Conservation (phyloP, 2,888 invertebrate species). For the Hirtodrosophila confusa region DNA sequence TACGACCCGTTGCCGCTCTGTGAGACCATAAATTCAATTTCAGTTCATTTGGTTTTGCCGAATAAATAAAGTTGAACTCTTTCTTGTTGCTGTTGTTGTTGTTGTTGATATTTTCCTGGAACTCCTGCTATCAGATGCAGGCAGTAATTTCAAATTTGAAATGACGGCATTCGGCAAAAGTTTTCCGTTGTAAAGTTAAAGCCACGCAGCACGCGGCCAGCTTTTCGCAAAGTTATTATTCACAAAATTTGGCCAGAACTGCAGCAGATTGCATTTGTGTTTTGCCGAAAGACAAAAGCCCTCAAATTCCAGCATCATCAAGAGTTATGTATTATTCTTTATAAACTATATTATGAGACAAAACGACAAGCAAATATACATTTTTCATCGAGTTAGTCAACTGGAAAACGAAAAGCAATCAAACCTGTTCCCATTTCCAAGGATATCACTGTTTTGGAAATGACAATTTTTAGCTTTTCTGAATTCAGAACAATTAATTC, state of each 20-base stretch:
- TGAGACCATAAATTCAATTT: constrained; percentile 50
- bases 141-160: constrained; percentile 18
- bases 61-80: constrained; percentile 45
- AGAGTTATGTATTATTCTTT: too few species aligned
- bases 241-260: constrained; percentile 15
- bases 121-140: constrained; percentile 33
- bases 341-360: too few species aligned
- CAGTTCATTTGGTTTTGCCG: constrained; percentile 45
- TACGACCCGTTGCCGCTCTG: constrained; percentile 26
- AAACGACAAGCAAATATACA: too few species aligned
- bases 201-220: constrained; percentile 3
- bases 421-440: too few species aligned
- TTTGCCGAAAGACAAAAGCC: neutral
- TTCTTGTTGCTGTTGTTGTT: neutral
- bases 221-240: constrained; percentile 18
- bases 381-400: too few species aligned
- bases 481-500: too few species aligned
- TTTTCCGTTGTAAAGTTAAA: constrained; percentile 15
- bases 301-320: too few species aligned
- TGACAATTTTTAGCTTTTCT: too few species aligned
- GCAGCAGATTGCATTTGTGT: constrained; percentile 27
- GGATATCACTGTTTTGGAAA: too few species aligned
- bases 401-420: too few species aligned
- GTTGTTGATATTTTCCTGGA: neutral
- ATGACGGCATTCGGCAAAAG: constrained; percentile 15